Evolutionary conservation across 2,888 invertebrate genomes (phyloP), one percentile per base, ranked within the genome.

Genomic region (Pasiphila rectangulata): DNA sequence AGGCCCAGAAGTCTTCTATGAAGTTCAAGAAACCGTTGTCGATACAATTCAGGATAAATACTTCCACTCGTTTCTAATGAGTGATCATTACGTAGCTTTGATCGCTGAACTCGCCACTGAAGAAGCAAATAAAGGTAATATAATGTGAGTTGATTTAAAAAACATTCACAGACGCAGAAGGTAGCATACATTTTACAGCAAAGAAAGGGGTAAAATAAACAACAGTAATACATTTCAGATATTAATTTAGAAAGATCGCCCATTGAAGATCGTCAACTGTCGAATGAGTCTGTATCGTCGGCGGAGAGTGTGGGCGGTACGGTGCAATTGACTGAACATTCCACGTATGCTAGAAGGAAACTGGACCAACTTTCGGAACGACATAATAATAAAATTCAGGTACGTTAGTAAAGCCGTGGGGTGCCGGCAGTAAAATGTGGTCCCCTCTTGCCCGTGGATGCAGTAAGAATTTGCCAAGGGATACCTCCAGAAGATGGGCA

Each of bases 1-100:
- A 66, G 96, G 96, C 0, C 95, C 95, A 12, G 95, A 94, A 79
- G 94, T 96, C 17, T 96, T 97, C 79, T 95, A 94, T 67, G 95
- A 96, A 75, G 95, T 96, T 12, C 96, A 97, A 77, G 92, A 93
- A 12, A 92, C 92, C 51, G 94, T 97, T 4, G 91, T 94, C 6
- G 92, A 93, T 64, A 93, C 93, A 0, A 89, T 97, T 48, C 95
- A 96, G 72, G 94, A 96, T 57, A 95, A 96, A 75, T 95, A 96
- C 77, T 97, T 96, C 78, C 94, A 95, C 40, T 93, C 96, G 1
- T 97, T 97, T 76, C 90, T 97, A 42, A 91, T 96, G 47, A 96
- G 96, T 69, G 95, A 96, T 56, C 93, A 95, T 63, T 97, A 96
- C 72, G 93, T 93, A 57, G 92, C 93, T 46, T 90, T 94, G 83